These are phyloP conservation scores for Lottia gigantea DNA, from an alignment of 2,888 invertebrate species.

Conservation along the genomic window DNA sequence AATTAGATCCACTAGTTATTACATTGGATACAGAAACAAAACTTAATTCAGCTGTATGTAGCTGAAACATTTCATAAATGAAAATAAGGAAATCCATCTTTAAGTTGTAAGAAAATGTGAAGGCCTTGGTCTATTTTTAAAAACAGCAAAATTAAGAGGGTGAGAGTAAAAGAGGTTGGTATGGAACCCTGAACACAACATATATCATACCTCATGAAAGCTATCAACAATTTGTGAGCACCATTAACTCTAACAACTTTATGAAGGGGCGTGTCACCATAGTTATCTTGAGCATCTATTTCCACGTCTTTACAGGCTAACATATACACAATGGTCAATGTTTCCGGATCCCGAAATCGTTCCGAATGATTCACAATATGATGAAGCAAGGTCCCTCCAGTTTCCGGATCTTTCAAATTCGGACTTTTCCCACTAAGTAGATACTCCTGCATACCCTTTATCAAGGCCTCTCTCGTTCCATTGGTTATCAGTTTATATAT, in stretches of 20 bases:
- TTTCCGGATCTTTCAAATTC: constrained; percentile 47
- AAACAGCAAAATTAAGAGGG: too few species aligned
- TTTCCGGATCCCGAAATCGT: constrained; percentile 50
- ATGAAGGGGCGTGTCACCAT: constrained; percentile 55
- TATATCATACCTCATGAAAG: constrained; percentile 51
- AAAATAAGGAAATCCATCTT: too few species aligned
- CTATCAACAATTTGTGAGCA: constrained; percentile 53
- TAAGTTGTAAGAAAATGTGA: too few species aligned
- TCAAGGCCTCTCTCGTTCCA: constrained; percentile 44
- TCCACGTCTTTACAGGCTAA: constrained; percentile 57
- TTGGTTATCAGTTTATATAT: constrained; percentile 69
- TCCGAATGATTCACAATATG: constrained; percentile 50
- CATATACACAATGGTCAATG: constrained; percentile 56
- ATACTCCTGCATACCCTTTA: constrained; percentile 48
- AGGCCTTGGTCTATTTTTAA: too few species aligned
- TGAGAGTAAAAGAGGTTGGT: too few species aligned
- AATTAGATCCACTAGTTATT: too few species aligned
- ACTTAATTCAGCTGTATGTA: too few species aligned
- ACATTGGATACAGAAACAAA: too few species aligned
- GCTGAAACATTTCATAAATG: too few species aligned
- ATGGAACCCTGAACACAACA: too few species aligned
- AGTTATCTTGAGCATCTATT: constrained; percentile 51
- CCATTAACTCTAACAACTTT: constrained; percentile 49
- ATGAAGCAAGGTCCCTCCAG: constrained; percentile 54
- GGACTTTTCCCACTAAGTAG: constrained; percentile 54